phyloP scores from a whole-genome alignment of 2,113 vertebrate genomes.

The Lucifuga dentata region DNA sequence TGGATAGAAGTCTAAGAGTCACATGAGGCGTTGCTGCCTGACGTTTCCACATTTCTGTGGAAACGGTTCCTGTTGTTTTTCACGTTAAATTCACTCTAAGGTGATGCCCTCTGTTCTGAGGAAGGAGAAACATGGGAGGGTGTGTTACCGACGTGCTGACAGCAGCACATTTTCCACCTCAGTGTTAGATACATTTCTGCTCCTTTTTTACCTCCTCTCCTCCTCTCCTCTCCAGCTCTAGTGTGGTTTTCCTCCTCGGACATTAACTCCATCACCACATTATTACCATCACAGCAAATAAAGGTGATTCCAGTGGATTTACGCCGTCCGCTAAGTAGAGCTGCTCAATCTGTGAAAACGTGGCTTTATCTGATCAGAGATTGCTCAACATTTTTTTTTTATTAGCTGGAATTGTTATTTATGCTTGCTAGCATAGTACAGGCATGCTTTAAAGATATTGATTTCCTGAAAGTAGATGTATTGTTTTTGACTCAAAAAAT shows the following conservation, averaged over 20 bases:
- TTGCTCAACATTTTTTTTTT: no score
- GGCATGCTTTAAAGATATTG: no score
- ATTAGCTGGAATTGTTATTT: no score
- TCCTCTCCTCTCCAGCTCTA: background rate
- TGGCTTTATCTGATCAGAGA: conserved; percentile 35
- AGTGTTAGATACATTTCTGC: background rate
- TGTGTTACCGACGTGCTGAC: conserved; percentile 52
- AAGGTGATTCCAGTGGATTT: conserved; percentile 53
- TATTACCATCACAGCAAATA: conserved; percentile 56
- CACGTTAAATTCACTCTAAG: background rate
- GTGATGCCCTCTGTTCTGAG: conserved; percentile 39
- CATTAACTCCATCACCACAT: conserved; percentile 7
- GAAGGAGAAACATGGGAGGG: conserved; percentile 28
- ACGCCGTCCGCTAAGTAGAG: conserved; percentile 26
- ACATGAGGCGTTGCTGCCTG: conserved; percentile 4
- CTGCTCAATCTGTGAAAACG: conserved; percentile 1
- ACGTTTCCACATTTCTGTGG: background rate
- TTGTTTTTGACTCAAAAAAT: no score
- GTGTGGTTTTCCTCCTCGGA: background rate
- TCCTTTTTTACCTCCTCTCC: background rate
- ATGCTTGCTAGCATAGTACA: no score
- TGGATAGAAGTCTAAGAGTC: conserved; percentile 12
- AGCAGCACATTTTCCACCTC: background rate
- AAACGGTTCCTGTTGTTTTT: background rate
- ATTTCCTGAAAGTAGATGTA: no score